These are phyloP conservation scores for Mobula birostris DNA, from an alignment of 2,113 vertebrate species.

Conservation along the genomic window DNA sequence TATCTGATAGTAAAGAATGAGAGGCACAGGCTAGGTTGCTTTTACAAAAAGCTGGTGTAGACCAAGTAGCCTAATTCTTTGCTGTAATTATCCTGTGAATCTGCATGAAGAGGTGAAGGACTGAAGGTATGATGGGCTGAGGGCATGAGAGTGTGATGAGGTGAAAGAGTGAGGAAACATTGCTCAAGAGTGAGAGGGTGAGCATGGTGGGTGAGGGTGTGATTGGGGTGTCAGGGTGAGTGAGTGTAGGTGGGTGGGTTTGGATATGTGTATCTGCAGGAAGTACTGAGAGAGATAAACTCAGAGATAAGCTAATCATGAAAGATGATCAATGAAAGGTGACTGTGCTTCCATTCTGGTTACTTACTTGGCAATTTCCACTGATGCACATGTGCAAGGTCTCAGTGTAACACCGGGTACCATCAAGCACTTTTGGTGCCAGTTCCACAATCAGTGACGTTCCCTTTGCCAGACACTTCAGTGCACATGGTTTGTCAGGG, in stretches of 20 bases:
- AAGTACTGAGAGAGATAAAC: neutral
- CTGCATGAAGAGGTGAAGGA: too few species aligned
- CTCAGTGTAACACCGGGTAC: slow-evolving; percentile 89
- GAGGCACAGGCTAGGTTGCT: too few species aligned
- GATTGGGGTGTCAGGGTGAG: too few species aligned
- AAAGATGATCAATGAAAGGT: neutral
- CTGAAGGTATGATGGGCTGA: too few species aligned
- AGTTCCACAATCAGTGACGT: slow-evolving; percentile 72
- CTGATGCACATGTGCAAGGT: slow-evolving; percentile 97
- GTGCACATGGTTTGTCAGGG: slow-evolving; percentile 82
- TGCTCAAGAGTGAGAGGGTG: too few species aligned
- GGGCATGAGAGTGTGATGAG: too few species aligned
- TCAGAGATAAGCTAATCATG: neutral
- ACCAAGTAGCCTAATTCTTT: too few species aligned
- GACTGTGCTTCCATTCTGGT: neutral
- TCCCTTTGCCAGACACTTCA: slow-evolving; percentile 82
- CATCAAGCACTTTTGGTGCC: slow-evolving; percentile 90
- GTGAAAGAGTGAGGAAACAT: too few species aligned
- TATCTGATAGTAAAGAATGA: too few species aligned
- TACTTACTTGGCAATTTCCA: slow-evolving; percentile 82
- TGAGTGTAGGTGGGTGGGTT: too few species aligned
- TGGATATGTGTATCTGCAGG: neutral
- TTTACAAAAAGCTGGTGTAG: too few species aligned
- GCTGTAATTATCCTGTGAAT: too few species aligned
- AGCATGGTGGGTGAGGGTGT: neutral